Evolutionary conservation across 2,888 invertebrate species (phyloP).

Genomic region (Drosophila buzzatii): DNA sequence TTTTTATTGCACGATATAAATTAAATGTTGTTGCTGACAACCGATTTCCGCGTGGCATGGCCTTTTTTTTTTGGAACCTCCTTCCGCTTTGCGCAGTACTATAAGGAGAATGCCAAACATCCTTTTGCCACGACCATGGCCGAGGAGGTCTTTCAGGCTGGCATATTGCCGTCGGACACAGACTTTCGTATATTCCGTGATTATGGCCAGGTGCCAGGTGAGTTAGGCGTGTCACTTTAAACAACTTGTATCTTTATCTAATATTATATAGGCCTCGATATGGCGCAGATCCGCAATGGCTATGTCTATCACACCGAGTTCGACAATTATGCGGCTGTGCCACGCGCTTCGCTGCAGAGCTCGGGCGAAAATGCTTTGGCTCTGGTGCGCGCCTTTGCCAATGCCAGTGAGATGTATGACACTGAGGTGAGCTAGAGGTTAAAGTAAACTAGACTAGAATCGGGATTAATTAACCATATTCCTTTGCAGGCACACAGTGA

Average conservation of each 20-base stretch:
- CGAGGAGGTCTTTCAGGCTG: slow-evolving; percentile 89
- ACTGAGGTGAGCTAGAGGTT: slow-evolving; percentile 62
- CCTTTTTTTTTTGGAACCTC: not conserved
- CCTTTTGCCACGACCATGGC: slow-evolving; percentile 87
- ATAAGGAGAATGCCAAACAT: slow-evolving; percentile 86
- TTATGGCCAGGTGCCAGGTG: slow-evolving; percentile 88
- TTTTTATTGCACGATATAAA: slow-evolving; percentile 36
- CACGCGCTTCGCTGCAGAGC: slow-evolving; percentile 89
- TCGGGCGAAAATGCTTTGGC: slow-evolving; percentile 90
- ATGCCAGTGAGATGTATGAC: slow-evolving; percentile 82
- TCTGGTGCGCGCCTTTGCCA: slow-evolving; percentile 86
- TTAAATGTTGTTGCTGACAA: not conserved
- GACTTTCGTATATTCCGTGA: slow-evolving; percentile 89
- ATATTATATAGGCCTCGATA: slow-evolving; percentile 88
- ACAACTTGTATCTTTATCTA: rapidly evolving
- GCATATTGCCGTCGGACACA: slow-evolving; percentile 89
- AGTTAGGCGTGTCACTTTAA: slow-evolving; percentile 81
- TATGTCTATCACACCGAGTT: slow-evolving; percentile 92
- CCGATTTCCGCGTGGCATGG: not conserved
- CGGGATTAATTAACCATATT: not conserved
- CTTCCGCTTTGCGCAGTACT: slow-evolving; percentile 81
- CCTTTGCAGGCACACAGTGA: slow-evolving; percentile 82
- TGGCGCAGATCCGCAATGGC: slow-evolving; percentile 91
- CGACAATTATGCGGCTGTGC: slow-evolving; percentile 88
- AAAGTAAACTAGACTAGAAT: rapidly evolving